A percentile compares a stretch with the other conserved stretches of the same genome.
Conservation (phyloP, 1,140 invertebrate species). For the Penaeus indicus region DNA sequence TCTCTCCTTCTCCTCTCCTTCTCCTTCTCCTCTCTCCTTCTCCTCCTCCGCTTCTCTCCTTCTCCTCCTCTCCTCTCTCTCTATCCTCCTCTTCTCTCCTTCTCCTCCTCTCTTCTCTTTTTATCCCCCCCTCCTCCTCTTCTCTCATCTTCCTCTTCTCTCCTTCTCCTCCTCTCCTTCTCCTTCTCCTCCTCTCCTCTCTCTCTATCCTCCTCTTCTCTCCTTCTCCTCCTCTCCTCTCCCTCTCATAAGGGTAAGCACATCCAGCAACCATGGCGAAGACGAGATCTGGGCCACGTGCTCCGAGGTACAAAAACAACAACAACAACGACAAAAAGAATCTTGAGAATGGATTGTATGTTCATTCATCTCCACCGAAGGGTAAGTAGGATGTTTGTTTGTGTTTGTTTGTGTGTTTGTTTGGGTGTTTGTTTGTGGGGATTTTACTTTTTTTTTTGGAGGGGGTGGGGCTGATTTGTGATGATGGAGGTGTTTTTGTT, state of each 20-base stretch:
- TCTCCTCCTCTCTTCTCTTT: too few species aligned
- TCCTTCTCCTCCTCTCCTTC: too few species aligned
- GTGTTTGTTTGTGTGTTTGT: not conserved
- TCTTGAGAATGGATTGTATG: slow-evolving; percentile 72
- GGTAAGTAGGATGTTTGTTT: slow-evolving; percentile 72
- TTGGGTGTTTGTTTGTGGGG: too few species aligned
- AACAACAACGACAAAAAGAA: slow-evolving; percentile 55
- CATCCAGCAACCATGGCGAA: slow-evolving; percentile 43
- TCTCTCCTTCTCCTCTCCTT: not conserved
- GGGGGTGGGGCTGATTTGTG: too few species aligned
- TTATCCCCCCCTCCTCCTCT: too few species aligned
- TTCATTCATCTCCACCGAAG: slow-evolving; percentile 75
- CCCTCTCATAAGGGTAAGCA: slow-evolving; percentile 9
- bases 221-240: not conserved
- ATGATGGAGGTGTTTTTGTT: too few species aligned
- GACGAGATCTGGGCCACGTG: slow-evolving; percentile 28
- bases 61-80: not conserved
- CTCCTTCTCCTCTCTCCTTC: not conserved
- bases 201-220: not conserved
- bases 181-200: not conserved
- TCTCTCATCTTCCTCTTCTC: too few species aligned
- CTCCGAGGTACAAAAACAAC: slow-evolving; percentile 18
- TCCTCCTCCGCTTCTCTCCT: not conserved
- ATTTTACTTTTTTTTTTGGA: too few species aligned
- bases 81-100: not conserved